These are phyloP conservation scores for Ageneiosus marmoratus DNA, from an alignment of 2,113 vertebrate species.

Conservation along the genomic window DNA sequence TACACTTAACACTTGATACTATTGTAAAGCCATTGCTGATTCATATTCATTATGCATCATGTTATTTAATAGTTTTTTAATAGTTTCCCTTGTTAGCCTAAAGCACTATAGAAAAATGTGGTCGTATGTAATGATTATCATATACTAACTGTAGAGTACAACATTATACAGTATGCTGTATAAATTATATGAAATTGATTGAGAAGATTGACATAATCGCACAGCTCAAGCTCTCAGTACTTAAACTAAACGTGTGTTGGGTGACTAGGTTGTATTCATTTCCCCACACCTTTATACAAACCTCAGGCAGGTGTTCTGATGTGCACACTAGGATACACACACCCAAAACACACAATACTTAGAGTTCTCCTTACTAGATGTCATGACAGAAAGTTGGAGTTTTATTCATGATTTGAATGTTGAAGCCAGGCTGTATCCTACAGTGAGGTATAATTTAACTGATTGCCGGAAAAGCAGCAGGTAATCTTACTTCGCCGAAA, in stretches of 20 bases:
- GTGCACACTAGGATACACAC: conserved; percentile 10
- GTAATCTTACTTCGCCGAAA: conserved; percentile 49
- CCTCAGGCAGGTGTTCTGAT: conserved; percentile 25
- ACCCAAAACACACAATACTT: conserved; percentile 21
- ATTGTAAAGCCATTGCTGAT: neutral
- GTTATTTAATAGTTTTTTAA: neutral
- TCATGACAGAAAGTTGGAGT: conserved; percentile 33
- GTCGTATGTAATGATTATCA: neutral
- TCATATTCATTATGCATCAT: neutral
- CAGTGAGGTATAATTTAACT: conserved; percentile 46
- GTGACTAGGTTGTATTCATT: neutral
- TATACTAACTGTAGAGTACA: neutral
- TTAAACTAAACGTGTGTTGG: neutral
- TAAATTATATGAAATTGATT: neutral
- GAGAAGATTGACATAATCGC: neutral
- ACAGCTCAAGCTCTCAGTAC: neutral
- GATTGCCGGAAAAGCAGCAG: conserved; percentile 37
- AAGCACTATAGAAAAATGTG: neutral
- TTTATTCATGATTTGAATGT: conserved; percentile 43
- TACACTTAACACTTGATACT: neutral
- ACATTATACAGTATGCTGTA: neutral
- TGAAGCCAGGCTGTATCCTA: conserved; percentile 11
- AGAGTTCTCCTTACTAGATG: conserved; percentile 38
- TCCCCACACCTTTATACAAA: conserved; percentile 2
- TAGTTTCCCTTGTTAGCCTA: neutral